Percentiles rank a stretch among this genome's conserved stretches.
Conservation (phyloP, 1,140 invertebrate species). For the Leptinotarsa texana region DNA sequence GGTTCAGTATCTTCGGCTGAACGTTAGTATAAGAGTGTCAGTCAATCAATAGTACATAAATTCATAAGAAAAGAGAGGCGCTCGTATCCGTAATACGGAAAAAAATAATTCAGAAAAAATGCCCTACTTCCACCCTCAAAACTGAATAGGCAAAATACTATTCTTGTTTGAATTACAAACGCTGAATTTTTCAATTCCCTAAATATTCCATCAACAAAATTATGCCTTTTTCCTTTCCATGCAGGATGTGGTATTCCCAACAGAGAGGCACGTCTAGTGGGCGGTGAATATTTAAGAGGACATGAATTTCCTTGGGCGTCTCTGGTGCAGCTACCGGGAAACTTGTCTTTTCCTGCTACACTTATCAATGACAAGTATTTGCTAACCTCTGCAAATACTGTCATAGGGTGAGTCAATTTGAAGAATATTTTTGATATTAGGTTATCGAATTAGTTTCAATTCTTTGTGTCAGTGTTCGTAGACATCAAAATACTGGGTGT, state of each 20-base stretch:
- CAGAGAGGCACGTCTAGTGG: conserved; percentile 53
- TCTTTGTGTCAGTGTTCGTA: too few relatives aligned
- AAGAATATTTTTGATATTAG: too few relatives aligned
- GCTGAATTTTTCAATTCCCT: conserved; percentile 12
- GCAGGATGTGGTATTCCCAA: conserved; percentile 49
- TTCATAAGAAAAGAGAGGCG: too few relatives aligned
- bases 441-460: too few relatives aligned
- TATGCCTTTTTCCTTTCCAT: conserved; percentile 33
- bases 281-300: conserved; percentile 56
- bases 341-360: conserved; percentile 53
- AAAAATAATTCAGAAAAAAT: background rate
- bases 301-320: conserved; percentile 64
- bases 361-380: conserved; percentile 64
- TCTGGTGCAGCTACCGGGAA: conserved; percentile 44
- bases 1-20: too few relatives aligned
- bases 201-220: conserved; percentile 12
- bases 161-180: background rate
- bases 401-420: conserved; percentile 56
- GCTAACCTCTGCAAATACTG: conserved; percentile 59
- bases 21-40: too few relatives aligned
- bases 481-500: too few relatives aligned
- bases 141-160: background rate
- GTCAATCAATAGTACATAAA: too few relatives aligned
- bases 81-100: too few relatives aligned
- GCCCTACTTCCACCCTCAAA: background rate